Evolutionary conservation across 2,797 vertebrate genomes (phyloP).

Genomic region (Crenichthys baileyi): DNA sequence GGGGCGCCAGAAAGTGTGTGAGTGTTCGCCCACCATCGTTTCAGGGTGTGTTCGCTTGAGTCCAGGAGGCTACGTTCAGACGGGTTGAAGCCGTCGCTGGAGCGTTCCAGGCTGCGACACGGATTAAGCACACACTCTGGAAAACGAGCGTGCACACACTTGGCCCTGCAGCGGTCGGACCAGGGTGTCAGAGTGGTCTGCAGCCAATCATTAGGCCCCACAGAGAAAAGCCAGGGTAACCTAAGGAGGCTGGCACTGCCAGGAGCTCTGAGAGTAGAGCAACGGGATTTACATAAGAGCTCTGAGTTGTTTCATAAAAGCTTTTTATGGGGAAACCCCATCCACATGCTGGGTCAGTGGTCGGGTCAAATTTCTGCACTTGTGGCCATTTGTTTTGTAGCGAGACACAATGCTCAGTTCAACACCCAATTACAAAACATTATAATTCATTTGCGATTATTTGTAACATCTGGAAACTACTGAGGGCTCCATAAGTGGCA

Average conservation of each 20-base stretch:
- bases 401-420: background rate
- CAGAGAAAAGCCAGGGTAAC: slow-evolving; percentile 62
- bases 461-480: background rate
- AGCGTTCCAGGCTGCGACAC: slow-evolving; percentile 47
- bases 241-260: slow-evolving; percentile 67
- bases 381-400: background rate
- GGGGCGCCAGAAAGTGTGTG: slow-evolving; percentile 58
- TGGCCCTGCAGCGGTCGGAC: slow-evolving; percentile 48
- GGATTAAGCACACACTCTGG: slow-evolving; percentile 33
- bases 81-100: slow-evolving; percentile 49
- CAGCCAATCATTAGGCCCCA: slow-evolving; percentile 71
- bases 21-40: slow-evolving; percentile 29
- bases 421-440: background rate
- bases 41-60: slow-evolving; percentile 54
- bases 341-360: slow-evolving; percentile 35
- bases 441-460: background rate
- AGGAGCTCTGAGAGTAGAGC: slow-evolving; percentile 35
- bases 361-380: slow-evolving; percentile 2
- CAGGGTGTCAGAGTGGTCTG: slow-evolving; percentile 71
- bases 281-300: slow-evolving; percentile 56
- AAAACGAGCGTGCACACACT: slow-evolving; percentile 31
- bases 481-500: background rate
- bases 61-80: slow-evolving; percentile 52
- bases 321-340: slow-evolving; percentile 45
- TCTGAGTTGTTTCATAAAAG: slow-evolving; percentile 24